These are phyloP conservation scores for Berghia stephanieae DNA, from an alignment of 1,140 invertebrate genomes.

Conservation along the genomic window DNA sequence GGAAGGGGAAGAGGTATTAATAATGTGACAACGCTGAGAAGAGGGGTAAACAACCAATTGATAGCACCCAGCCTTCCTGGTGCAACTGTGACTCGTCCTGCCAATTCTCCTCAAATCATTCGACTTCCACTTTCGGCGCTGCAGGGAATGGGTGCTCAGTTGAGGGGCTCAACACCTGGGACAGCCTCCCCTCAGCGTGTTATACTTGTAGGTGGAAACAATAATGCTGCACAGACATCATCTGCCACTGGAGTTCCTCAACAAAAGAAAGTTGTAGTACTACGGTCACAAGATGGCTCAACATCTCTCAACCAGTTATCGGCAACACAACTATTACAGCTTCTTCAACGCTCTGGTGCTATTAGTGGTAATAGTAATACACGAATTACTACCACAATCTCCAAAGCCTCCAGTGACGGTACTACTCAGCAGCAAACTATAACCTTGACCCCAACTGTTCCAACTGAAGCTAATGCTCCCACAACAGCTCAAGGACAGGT, in stretches of 20 bases:
- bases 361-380: slow-evolving; percentile 7
- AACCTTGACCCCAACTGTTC: too few relatives aligned
- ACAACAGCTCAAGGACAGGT: too few relatives aligned
- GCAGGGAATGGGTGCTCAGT: neutral
- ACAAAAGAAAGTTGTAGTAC: slow-evolving; percentile 26
- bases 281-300: slow-evolving; percentile 22
- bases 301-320: slow-evolving; percentile 14
- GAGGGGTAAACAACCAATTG: neutral
- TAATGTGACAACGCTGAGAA: neutral
- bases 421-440: too few relatives aligned
- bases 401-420: too few relatives aligned
- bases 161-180: neutral
- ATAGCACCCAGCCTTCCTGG: neutral
- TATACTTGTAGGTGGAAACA: slow-evolving; percentile 10
- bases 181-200: too few relatives aligned
- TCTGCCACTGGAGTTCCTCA: too few relatives aligned
- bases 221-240: too few relatives aligned
- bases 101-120: slow-evolving; percentile 19
- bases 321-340: slow-evolving; percentile 15
- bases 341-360: slow-evolving; percentile 26
- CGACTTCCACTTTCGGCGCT: slow-evolving; percentile 25
- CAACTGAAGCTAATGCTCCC: too few relatives aligned
- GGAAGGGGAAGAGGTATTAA: neutral
- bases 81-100: neutral
- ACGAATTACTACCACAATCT: slow-evolving; percentile 18